These are phyloP conservation scores for Sarcophaga bullata DNA, from an alignment of 1,140 invertebrate genomes.

Conservation along the genomic window DNA sequence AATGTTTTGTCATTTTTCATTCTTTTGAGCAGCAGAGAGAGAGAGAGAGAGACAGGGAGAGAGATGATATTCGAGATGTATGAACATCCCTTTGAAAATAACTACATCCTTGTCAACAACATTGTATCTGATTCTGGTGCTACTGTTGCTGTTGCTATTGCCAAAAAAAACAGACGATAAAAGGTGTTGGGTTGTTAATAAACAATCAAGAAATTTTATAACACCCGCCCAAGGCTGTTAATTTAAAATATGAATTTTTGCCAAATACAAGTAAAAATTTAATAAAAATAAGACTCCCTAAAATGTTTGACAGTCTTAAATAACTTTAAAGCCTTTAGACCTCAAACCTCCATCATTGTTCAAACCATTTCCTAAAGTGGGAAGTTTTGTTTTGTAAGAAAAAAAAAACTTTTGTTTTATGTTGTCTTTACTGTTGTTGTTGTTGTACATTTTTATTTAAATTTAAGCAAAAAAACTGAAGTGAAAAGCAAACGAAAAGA, in stretches of 20 bases:
- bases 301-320: no score
- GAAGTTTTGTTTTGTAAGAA: no score
- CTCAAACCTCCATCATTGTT: not conserved
- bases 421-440: not conserved
- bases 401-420: no score
- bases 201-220: slow-evolving; percentile 21
- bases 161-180: not conserved
- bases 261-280: no score
- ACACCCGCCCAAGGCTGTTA: not conserved
- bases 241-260: not conserved
- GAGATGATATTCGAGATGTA: not conserved
- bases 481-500: not conserved
- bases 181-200: slow-evolving; percentile 1
- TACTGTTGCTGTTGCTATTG: not conserved
- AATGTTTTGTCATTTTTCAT: slow-evolving; percentile 26
- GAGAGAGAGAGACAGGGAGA: not conserved
- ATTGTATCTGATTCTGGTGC: not conserved
- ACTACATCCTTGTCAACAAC: slow-evolving; percentile 14
- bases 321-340: no score
- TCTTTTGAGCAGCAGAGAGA: not conserved
- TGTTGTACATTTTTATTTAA: not conserved
- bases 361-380: not conserved
- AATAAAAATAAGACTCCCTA: no score
- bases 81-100: slow-evolving; percentile 26
- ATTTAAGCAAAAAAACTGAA: not conserved